phyloP scores from a whole-genome alignment of 2,797 vertebrate species.

The Oreortyx pictus region DNA sequence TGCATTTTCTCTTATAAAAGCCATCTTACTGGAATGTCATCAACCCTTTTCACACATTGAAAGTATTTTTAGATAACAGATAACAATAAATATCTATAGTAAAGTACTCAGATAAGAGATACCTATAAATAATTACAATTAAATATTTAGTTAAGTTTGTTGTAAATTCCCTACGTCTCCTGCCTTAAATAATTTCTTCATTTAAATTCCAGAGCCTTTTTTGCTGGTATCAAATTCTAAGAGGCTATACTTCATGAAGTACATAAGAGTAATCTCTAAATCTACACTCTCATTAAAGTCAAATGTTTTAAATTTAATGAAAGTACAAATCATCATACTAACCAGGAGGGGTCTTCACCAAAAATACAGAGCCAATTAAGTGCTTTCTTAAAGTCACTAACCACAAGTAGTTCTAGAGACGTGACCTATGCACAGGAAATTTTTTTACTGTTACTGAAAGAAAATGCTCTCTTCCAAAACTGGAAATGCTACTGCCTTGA shows the following conservation, averaged over 20 bases:
- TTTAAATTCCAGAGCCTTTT: neutral
- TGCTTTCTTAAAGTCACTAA: neutral
- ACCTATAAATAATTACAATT: neutral
- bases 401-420: neutral
- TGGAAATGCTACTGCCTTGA: neutral
- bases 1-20: neutral
- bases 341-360: neutral
- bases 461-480: neutral
- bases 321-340: neutral
- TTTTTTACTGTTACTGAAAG: neutral
- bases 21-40: neutral
- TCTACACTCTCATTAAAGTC: neutral
- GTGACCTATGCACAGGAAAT: neutral
- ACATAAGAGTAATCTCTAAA: neutral
- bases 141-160: neutral
- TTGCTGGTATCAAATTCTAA: neutral
- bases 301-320: neutral
- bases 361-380: rapidly evolving
- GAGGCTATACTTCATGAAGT: neutral
- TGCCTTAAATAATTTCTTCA: neutral
- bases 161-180: neutral
- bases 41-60: neutral
- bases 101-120: neutral
- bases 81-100: neutral
- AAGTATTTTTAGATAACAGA: neutral